These are phyloP conservation scores for Ennomos erosarius DNA, from an alignment of 2,888 invertebrate species.

Conservation along the genomic window DNA sequence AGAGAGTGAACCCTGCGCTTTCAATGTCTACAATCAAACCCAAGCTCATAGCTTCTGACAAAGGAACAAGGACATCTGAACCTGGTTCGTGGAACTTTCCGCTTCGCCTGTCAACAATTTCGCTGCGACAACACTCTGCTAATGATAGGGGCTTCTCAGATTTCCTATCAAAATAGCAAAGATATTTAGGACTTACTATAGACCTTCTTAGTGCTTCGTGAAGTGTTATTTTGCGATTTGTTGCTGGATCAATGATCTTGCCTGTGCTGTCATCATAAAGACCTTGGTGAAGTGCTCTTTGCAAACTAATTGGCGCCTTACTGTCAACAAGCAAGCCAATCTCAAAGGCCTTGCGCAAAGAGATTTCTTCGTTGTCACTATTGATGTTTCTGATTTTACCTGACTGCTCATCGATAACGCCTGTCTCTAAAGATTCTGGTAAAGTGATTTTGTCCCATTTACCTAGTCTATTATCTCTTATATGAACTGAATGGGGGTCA, in stretches of 20 bases:
- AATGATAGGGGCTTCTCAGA: constrained; percentile 89
- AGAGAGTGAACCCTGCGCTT: constrained; percentile 92
- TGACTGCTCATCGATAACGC: constrained; percentile 89
- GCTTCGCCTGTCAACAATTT: constrained; percentile 91
- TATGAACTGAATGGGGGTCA: constrained; percentile 93
- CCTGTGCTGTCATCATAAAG: constrained; percentile 92
- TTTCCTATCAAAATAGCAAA: constrained; percentile 92
- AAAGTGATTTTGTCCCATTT: constrained; percentile 91
- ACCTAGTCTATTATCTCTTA: constrained; percentile 91
- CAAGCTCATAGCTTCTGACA: constrained; percentile 90
- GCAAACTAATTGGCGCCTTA: constrained; percentile 92
- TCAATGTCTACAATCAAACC: constrained; percentile 95
- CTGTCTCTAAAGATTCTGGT: constrained; percentile 91
- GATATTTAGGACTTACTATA: constrained; percentile 91
- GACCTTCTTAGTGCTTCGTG: constrained; percentile 94
- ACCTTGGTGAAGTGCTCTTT: constrained; percentile 94
- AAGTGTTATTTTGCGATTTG: constrained; percentile 91
- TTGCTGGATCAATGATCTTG: constrained; percentile 92
- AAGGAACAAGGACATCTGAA: constrained; percentile 86
- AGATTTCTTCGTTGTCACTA: constrained; percentile 87
- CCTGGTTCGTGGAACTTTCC: constrained; percentile 91
- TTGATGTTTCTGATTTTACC: constrained; percentile 90
- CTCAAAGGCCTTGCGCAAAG: constrained; percentile 91
- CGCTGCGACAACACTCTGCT: constrained; percentile 92
- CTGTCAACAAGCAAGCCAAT: constrained; percentile 92